Percentiles rank a stretch among this genome's conserved stretches.
These are phyloP conservation scores for Caenorhabditis brenneri DNA, from an alignment of 1,140 invertebrate genomes.

Conservation along the genomic window DNA sequence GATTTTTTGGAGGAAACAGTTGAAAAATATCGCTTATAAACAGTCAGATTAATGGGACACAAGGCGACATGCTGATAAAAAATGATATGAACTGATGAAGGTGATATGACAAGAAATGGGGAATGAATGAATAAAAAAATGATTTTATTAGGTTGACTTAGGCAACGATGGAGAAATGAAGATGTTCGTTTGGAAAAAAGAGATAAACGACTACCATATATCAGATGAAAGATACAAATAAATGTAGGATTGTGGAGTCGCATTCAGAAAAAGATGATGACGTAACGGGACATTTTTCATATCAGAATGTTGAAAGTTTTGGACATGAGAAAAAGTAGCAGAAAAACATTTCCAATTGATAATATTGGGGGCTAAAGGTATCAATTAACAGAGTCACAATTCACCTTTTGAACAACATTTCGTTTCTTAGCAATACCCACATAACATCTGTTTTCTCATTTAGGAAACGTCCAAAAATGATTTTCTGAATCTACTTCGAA, in stretches of 20 bases:
- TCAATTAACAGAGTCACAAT: neutral
- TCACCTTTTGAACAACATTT: neutral
- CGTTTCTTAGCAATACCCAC: neutral
- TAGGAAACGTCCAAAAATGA: no score
- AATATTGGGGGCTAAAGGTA: neutral
- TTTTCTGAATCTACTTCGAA: no score
- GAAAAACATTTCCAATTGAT: no score
- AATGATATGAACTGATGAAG: constrained; percentile 27
- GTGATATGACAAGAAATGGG: constrained; percentile 22
- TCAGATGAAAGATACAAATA: neutral
- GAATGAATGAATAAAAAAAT: neutral
- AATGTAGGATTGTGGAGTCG: neutral
- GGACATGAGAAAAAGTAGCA: no score
- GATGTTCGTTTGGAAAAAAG: neutral
- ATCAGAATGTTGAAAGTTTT: no score
- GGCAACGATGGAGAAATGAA: neutral
- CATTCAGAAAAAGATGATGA: neutral
- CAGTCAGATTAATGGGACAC: constrained; percentile 21
- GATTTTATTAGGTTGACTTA: neutral
- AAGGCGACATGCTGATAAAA: neutral
- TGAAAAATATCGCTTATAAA: constrained; percentile 15
- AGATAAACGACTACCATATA: neutral
- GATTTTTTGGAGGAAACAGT: neutral
- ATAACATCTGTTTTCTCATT: neutral
- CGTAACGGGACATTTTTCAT: no score